Evolutionary conservation across 1,140 invertebrate genomes (phyloP).

Genomic region (Macrosteles quadrilineatus): DNA sequence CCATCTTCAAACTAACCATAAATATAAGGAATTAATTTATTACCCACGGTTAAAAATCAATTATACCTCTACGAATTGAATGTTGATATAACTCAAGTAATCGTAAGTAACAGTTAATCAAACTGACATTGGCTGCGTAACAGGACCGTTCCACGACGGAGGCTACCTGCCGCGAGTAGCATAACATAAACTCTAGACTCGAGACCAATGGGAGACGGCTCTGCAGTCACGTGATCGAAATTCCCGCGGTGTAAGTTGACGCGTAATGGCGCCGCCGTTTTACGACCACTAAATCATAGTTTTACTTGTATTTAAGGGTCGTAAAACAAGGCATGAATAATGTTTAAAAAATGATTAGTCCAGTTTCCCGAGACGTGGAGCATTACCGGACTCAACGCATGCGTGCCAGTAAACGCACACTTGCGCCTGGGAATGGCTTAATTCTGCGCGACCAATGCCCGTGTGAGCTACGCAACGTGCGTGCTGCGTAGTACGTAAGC

Average conservation of each 20-base stretch:
- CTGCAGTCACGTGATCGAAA: neutral
- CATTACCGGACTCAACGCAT: neutral
- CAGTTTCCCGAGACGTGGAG: constrained; percentile 2
- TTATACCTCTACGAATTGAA: too few species aligned
- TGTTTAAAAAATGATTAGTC: constrained; percentile 2
- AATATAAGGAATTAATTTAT: too few species aligned
- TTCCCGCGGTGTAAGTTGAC: neutral
- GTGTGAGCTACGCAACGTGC: too few species aligned
- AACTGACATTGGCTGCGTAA: too few species aligned
- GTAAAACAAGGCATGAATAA: constrained; percentile 11
- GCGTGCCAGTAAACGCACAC: neutral
- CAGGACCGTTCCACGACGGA: too few species aligned
- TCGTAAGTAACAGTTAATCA: too few species aligned
- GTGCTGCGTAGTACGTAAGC: too few species aligned
- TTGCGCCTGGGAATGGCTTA: neutral
- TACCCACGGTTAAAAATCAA: too few species aligned
- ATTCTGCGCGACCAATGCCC: neutral
- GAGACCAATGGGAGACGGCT: neutral
- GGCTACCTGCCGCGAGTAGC: too few species aligned
- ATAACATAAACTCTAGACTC: too few species aligned
- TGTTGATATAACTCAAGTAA: too few species aligned
- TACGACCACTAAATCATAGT: constrained; percentile 18
- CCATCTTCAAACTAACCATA: too few species aligned
- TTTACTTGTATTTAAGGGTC: constrained; percentile 15
- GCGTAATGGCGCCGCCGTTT: neutral